Evolutionary conservation across 2,888 invertebrate species (phyloP).

Genomic region (Proisotoma minuta): DNA sequence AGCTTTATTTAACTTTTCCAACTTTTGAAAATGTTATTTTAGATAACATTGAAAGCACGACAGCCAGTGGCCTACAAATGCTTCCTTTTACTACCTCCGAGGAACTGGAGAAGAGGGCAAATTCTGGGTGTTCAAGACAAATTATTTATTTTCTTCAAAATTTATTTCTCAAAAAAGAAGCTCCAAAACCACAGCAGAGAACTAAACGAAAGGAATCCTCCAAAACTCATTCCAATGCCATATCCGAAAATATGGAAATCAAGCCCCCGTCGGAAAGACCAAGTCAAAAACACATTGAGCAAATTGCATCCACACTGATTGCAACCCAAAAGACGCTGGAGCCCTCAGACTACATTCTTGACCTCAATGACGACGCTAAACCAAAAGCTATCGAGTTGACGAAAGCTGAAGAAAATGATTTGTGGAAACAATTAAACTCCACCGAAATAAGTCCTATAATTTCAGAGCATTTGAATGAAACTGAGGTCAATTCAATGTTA

Average conservation of each 20-base stretch:
- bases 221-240: neutral
- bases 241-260: neutral
- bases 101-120: too few relatives aligned
- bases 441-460: neutral
- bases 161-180: neutral
- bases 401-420: neutral
- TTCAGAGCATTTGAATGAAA: neutral
- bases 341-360: neutral
- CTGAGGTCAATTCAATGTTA: neutral
- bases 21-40: slow-evolving; percentile 3
- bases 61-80: too few relatives aligned
- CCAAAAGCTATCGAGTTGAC: neutral
- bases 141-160: neutral
- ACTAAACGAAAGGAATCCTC: too few relatives aligned
- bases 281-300: neutral
- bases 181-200: too few relatives aligned
- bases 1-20: neutral
- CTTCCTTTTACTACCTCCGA: too few relatives aligned
- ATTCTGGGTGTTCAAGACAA: too few relatives aligned
- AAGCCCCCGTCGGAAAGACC: neutral
- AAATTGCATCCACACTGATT: neutral
- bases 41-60: neutral
- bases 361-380: neutral
- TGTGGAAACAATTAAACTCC: neutral
- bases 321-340: neutral